A percentile compares a stretch with the other conserved stretches of the same genome.
Evolutionary conservation across 2,113 vertebrate genomes (phyloP).

Genomic region (Rhinolophus sinicus): DNA sequence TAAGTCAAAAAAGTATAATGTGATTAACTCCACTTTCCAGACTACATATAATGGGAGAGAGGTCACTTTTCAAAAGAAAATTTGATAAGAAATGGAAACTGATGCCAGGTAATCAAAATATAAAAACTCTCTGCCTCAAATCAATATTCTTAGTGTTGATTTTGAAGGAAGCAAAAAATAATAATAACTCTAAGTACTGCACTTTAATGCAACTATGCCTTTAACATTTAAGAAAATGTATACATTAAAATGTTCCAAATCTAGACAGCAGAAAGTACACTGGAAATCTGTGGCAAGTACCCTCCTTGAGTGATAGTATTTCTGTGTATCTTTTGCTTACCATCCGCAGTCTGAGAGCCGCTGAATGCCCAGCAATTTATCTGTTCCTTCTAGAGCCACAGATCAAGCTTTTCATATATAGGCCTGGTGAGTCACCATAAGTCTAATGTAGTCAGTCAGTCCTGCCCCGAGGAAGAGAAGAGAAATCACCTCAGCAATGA

Average conservation of each 20-base stretch:
- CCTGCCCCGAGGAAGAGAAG: background rate
- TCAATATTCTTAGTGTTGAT: background rate
- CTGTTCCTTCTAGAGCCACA: background rate
- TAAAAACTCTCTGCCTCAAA: background rate
- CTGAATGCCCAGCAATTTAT: background rate
- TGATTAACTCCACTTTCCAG: background rate
- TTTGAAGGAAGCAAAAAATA: background rate
- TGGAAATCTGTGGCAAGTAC: background rate
- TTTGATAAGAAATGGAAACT: conserved; percentile 3
- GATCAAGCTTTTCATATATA: background rate
- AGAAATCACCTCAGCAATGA: background rate
- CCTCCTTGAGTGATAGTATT: background rate
- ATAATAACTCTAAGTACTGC: background rate
- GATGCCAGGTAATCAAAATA: background rate
- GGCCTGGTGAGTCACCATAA: background rate
- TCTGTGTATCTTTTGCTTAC: background rate
- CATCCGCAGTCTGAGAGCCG: background rate
- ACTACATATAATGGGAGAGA: background rate
- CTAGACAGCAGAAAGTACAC: background rate
- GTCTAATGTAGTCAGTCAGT: background rate
- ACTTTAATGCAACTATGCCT: background rate
- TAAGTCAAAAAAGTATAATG: background rate
- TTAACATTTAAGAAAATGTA: background rate
- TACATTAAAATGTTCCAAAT: background rate
- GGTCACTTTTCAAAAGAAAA: background rate